Base-by-base conservation (phyloP, 2,797 vertebrate species). In the Hephaestus fuliginosus region DNA sequence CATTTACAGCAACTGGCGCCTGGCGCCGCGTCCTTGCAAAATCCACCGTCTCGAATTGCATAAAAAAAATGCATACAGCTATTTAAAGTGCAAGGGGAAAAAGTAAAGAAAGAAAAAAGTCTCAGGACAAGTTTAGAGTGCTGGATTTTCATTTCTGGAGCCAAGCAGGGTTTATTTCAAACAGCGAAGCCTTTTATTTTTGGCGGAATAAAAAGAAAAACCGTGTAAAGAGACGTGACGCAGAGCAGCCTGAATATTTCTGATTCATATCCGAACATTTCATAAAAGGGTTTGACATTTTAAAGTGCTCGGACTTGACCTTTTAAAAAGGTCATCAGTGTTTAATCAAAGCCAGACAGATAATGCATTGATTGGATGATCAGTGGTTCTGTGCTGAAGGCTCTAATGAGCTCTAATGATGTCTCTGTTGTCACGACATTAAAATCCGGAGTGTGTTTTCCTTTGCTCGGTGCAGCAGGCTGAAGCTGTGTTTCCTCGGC, bases 1-100 rank as follows among this genome's bases (percentile, higher is more conserved):
- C 55, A 74, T 81, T 89, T 82, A 44, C 74, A 86, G 73, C 55
- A 81, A 70, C 80, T 81, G 88, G 91, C 86, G 86, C 86, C 89
- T 82, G 70, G 46, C 57, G 58, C 76, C 28, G 44, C 30, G 57
- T 65, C 58, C 48, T 58, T 28, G 22, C 56, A 63, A 49, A 82
- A 71, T 46, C 61, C 78, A 62, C n/a, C 39, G 67, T 74, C 80
- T 91, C 83, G 73, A 13, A 83, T 83, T 85, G 80, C 89, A 68
- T 73, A 7, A 72, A 76, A 72, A 76, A 89, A 82, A 83, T 79
- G 71, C 74, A 69, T 25, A 28, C 56, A 71, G 52, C 22, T 77
- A 53, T 79, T 84, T 79, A 41, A 80, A 87, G 49, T 62, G 67
- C n/a, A 13, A 20, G 22, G 33, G 30, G 11, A 0, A 1, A 9